Evolutionary conservation across 2,888 invertebrate species (phyloP), one percentile per base, ranked within the genome.

Genomic region (Pristionchus mayeri): DNA sequence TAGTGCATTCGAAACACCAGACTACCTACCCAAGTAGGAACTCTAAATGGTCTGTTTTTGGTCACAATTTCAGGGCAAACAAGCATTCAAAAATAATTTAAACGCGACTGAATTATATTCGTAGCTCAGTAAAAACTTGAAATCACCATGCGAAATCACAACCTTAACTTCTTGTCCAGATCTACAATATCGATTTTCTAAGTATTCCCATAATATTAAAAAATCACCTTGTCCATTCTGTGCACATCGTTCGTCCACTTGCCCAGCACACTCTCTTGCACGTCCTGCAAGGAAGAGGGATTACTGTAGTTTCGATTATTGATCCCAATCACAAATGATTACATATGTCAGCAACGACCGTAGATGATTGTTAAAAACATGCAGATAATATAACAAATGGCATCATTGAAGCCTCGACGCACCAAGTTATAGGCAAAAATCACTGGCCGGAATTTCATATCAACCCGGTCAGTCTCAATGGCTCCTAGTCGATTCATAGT

Each of bases 181-280:
- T n/a, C n/a, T n/a, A n/a, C n/a, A n/a, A n/a, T n/a, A n/a, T 21
- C n/a, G 13, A 13, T 54, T 4, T 54, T 54, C 4, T 44, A 44
- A 44, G 6, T 44, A 9, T 44, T 9, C 13, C 44, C 13, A 44
- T 9, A 16, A 34, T 34, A 6, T 4, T 63, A 34, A 37, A 18
- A 27, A 18, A 63, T 13, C 54, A 71, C 71, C 71, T 96, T 97
- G 93, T 99, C 98, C 95, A 99, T 98, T 91, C 98, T 96, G 91
- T 98, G 97, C 18, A 98, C 96, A 94, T 98, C 98, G 88, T 98
- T 98, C 78, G 97, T 93, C 97, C 99, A 99, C 93, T 97, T 97
- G 85, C 96, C 95, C 89, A 99, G 94, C 79, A 99, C 97, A 44
- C 98, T 96, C 94, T 99, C 98, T 94, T 99, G 98, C 85, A 99